Conservation (phyloP, 2,797 vertebrate genomes). For the Myiotriccus ornatus region DNA sequence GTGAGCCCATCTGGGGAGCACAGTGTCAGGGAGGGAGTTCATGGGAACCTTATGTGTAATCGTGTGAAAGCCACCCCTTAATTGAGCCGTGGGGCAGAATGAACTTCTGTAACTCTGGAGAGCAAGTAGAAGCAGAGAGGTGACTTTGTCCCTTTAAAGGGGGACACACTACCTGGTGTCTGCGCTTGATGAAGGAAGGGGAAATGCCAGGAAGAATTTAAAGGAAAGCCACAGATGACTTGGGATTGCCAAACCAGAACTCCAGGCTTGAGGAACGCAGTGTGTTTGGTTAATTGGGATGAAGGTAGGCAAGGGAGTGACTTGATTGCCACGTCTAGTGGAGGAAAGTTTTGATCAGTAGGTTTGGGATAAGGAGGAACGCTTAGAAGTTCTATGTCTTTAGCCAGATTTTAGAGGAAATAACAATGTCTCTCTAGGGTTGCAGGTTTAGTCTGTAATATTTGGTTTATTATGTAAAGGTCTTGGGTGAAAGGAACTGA, state of each 20-base stretch:
- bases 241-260: neutral
- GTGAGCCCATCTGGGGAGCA: neutral
- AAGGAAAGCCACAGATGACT: neutral
- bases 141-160: neutral
- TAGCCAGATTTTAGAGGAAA: neutral
- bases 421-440: neutral
- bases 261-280: neutral
- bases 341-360: neutral
- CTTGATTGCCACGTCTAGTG: neutral
- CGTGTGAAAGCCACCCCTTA: accelerated
- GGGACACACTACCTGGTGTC: neutral
- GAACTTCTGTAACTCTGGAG: neutral
- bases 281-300: neutral
- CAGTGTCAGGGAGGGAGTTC: neutral
- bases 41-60: accelerated
- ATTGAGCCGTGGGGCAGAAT: neutral
- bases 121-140: neutral
- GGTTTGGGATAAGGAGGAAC: neutral
- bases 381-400: neutral
- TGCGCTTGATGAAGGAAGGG: neutral
- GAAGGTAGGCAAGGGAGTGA: neutral
- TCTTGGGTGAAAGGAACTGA: neutral
- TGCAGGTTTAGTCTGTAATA: neutral
- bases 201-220: neutral
- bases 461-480: neutral